Evolutionary conservation across 2,113 vertebrate genomes (phyloP), one percentile per base, ranked within the genome.

Genomic region (Henicopernis longicauda): DNA sequence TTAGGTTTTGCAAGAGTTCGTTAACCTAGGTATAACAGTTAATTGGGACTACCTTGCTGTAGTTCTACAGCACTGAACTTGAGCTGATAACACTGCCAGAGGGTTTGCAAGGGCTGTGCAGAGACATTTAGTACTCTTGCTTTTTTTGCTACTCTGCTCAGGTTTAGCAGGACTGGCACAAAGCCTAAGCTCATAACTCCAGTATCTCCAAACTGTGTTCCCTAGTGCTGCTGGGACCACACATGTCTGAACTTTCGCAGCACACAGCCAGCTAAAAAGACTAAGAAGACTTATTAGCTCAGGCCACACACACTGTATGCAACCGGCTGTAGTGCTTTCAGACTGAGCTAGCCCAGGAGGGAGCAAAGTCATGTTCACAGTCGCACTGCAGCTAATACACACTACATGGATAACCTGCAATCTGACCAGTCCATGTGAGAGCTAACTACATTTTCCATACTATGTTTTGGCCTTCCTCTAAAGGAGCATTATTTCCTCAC

Each of bases 351-450:
- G 1, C 16, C 23, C 26, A 4, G 10, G 16, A 11, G 8, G 16
- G 13, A 57, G 10, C 1, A 0, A 83, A 62, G n/a, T 3, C 1
- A 0, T 3, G 15, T 3, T 70, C 45, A 15, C 34, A 52, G 44
- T 4, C 72, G 40, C 1, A 11, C 25, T 57, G 45, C 58, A 34
- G 62, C 57, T n/a, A 40, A 31, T 8, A n/a, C 40, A 61, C 23
- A n/a, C 13, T 4, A 0, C 49, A 16, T 2, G 6, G 59, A 54
- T 32, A 44, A 63, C 21, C n/a, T 36, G 26, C 2, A 0, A 36
- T 8, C 32, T 22, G n/a, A 61, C 6, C n/a, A 27, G 50, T 19
- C 42, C 61, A 29, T 0, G 6, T 10, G 49, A 78, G 14, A 77
- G n/a, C 32, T 49, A 80, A 40, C 66, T 69, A 45, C 42, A 15